Evolutionary conservation across 2,888 invertebrate species (phyloP).

Genomic region (Scelioninae gen. 1): DNA sequence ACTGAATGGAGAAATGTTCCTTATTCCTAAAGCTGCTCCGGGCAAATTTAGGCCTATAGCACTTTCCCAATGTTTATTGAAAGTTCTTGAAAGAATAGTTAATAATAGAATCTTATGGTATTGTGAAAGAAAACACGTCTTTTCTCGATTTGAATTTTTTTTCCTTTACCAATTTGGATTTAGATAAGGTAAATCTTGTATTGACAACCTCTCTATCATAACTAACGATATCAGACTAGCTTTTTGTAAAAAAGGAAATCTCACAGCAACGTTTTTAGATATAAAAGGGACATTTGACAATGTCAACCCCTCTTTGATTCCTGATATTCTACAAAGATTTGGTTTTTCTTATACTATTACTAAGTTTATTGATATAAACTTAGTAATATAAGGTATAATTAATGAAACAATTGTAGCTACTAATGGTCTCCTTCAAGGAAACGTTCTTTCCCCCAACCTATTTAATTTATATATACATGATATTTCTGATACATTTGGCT

Average conservation of each 20-base stretch:
- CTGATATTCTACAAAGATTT: neutral
- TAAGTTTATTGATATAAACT: neutral
- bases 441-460: neutral
- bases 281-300: slow-evolving; percentile 23
- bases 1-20: slow-evolving; percentile 8
- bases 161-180: slow-evolving; percentile 31
- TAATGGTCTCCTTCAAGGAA: neutral
- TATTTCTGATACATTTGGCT: too few species aligned
- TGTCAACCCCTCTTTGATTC: slow-evolving; percentile 6
- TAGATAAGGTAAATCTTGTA: slow-evolving; percentile 7
- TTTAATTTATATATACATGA: too few species aligned
- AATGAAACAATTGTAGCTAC: neutral
- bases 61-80: slow-evolving; percentile 13
- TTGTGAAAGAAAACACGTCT: neutral
- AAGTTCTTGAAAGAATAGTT: slow-evolving; percentile 9
- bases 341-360: neutral
- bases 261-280: slow-evolving; percentile 8
- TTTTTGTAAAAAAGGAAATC: neutral
- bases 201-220: slow-evolving; percentile 8
- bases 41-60: slow-evolving; percentile 17
- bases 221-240: neutral
- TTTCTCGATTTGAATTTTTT: too few species aligned
- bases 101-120: slow-evolving; percentile 2
- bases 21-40: neutral
- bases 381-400: too few species aligned